Base-by-base conservation (phyloP, 2,797 vertebrate species). In the Chaenodraco wilsoni region DNA sequence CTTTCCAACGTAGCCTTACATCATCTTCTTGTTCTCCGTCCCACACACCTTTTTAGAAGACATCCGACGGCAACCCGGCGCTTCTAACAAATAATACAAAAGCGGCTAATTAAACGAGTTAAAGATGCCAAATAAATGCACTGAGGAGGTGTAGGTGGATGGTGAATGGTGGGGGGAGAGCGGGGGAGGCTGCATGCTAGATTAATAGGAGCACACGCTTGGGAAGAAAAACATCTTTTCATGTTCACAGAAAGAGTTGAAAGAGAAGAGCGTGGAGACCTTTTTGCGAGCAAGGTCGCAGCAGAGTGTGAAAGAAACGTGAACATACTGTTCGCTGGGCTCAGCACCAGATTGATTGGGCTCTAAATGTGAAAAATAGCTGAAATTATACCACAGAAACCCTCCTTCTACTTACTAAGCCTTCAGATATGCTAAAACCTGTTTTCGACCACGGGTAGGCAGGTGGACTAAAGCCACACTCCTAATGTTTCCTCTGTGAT, bases 31-130 rank as follows among this genome's bases (percentile, higher is more conserved):
- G 10, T 1, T 2, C 49, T 33, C 73, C 56, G 0, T 59, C 61
- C 57, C 75, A 83, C 37, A 64, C 74, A 76, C 71, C 81, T 87
- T 90, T 92, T 84, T 58, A 66, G 57, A 77, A 84, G 74, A 66
- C 72, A 19, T 82, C 81, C 46, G 7, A 52, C 51, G 0, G 45
- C 70, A 69, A 88, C 79, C 76, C 78, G 69, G 68, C 37, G 41
- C 70, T 78, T 74, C 74, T 76, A 78, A 79, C 61, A 78, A 61
- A 82, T 76, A 58, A 76, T 48, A 84, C 75, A 82, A 84, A 91
- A 86, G 81, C 71, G 65, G 61, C 78, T 78, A 88, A 89, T 92
- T 92, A 90, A 84, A 92, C 84, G 64, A 75, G 49, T 75, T 70
- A 82, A 69, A 83, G 64, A 49, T 76, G 82, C 68, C 61, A 78